Evolutionary conservation across 2,113 vertebrate genomes (phyloP), one percentile per base, ranked within the genome.

Genomic region (Etheostoma spectabile): DNA sequence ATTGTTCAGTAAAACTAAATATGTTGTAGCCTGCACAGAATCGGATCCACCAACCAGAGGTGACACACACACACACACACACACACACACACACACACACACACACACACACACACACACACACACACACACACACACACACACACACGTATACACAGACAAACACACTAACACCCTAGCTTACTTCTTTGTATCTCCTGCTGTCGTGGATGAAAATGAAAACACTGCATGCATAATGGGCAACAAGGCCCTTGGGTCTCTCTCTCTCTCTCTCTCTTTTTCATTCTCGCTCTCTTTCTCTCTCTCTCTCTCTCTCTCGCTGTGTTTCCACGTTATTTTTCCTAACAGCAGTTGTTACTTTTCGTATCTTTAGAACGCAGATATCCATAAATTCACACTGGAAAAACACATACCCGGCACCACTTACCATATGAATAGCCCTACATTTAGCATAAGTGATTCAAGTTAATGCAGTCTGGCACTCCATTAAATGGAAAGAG

Each of bases 381-480:
- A 89, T 82, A 78, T 69, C 73, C 59, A 84, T 85, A 86, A 87
- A 86, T 86, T 67, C 71, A 71, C 65, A 10, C 70, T 63, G 74
- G 33, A 79, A 74, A 90, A 85, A 87, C 48, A 86, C 88, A 82
- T 82, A 74, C 80, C 79, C 81, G 49, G 73, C 84, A 72, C 53
- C 82, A 88, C 79, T 93, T 87, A 92, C 53, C 88, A 87, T 90
- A 89, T 90, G 86, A 91, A 93, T 87, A 84, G 86, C 52, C 60
- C 56, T 70, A 46, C 82, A 83, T 93, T 92, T 85, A 82, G 83
- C 83, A 53, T 84, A 82, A 91, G 86, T 83, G 86, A 92, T 88
- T 92, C 80, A 82, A 80, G 69, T 88, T 91, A 88, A 93, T 90
- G 89, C 77, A 87, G 77, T 49, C 77, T 87, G 85, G 82, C 89